These are phyloP conservation scores for Danio tinwini DNA, from an alignment of 2,797 vertebrate genomes.

Conservation along the genomic window DNA sequence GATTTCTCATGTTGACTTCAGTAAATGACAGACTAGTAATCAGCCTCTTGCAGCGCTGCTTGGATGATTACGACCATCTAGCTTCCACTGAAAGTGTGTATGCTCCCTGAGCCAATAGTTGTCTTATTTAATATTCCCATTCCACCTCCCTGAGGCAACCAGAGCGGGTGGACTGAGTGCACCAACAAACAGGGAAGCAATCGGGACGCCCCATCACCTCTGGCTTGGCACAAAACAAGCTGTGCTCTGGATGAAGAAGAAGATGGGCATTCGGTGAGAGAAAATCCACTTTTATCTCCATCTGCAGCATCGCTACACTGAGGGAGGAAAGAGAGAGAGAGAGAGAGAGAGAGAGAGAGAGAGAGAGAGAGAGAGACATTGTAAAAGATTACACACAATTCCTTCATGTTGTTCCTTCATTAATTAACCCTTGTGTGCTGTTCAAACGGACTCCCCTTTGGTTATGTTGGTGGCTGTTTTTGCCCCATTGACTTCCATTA, in stretches of 20 bases:
- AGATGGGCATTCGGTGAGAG: conserved; percentile 83
- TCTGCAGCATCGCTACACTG: conserved; percentile 98
- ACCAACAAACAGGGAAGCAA: conserved; percentile 80
- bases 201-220: conserved; percentile 77
- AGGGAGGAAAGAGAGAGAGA: conserved; percentile 85
- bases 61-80: conserved; percentile 72
- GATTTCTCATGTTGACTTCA: neutral
- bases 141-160: conserved; percentile 83
- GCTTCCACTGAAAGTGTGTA: conserved; percentile 83
- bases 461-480: too few relatives aligned
- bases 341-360: conserved; percentile 85
- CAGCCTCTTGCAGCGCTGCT: conserved; percentile 74
- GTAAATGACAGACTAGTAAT: conserved; percentile 46
- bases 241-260: conserved; percentile 86
- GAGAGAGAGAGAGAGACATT: conserved; percentile 75
- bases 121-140: conserved; percentile 55
- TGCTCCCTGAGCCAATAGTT: conserved; percentile 79
- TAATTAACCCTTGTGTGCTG: neutral
- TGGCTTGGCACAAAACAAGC: conserved; percentile 87
- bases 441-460: too few relatives aligned
- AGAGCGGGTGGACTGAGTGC: conserved; percentile 79
- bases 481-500: too few relatives aligned
- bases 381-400: too few relatives aligned
- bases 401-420: too few relatives aligned
- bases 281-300: conserved; percentile 85